These are phyloP conservation scores for Heteromormyrus szaboi DNA, from an alignment of 2,797 vertebrate species.

Conservation along the genomic window DNA sequence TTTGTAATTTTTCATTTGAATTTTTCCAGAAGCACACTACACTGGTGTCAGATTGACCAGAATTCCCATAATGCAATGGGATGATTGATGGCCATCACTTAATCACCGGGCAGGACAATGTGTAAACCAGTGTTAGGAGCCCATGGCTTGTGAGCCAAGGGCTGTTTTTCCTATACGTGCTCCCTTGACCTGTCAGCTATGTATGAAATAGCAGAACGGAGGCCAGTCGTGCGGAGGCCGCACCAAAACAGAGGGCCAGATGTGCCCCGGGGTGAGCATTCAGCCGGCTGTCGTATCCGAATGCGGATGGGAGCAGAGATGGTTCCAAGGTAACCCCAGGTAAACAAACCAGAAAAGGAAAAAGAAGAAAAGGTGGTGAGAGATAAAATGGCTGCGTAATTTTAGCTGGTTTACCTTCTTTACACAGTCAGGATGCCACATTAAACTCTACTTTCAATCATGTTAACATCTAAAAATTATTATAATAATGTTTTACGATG, in stretches of 20 bases:
- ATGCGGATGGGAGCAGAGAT: constrained; percentile 36
- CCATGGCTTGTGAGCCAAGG: neutral
- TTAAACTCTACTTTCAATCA: constrained; percentile 17
- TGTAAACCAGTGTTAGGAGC: neutral
- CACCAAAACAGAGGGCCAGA: constrained; percentile 40
- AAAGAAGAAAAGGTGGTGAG: constrained; percentile 35
- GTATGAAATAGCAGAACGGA: constrained; percentile 39
- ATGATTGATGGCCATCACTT: neutral
- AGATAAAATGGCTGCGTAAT: constrained; percentile 56
- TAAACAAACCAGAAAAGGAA: neutral
- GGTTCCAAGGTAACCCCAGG: constrained; percentile 47
- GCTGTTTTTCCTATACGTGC: constrained; percentile 28
- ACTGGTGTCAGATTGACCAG: neutral
- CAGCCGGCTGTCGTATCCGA: constrained; percentile 48
- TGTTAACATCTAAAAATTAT: neutral
- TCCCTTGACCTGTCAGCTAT: constrained; percentile 30
- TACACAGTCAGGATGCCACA: constrained; percentile 48
- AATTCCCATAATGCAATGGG: neutral
- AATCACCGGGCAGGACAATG: neutral
- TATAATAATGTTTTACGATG: neutral
- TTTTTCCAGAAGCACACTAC: neutral
- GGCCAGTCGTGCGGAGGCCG: constrained; percentile 24
- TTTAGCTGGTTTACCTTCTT: constrained; percentile 45
- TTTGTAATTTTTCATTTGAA: neutral
- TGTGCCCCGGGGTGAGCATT: constrained; percentile 43